phyloP scores from a whole-genome alignment of 2,888 invertebrate species.

The Caenorhabditis afra region DNA sequence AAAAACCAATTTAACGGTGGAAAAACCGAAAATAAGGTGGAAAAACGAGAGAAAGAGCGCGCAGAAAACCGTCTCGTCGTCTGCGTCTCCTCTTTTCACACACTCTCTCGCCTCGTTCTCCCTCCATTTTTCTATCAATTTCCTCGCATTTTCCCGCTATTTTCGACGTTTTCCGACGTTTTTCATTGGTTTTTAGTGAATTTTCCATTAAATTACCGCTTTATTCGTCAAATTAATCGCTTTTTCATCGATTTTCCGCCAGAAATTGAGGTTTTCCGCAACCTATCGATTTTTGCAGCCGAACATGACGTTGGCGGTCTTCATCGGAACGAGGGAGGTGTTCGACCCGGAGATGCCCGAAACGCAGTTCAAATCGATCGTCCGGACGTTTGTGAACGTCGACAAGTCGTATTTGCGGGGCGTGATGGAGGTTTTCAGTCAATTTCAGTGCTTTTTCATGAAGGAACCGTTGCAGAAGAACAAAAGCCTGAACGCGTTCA shows the following conservation, averaged over 20 bases:
- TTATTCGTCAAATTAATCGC: no score
- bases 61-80: no score
- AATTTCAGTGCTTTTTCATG: neutral
- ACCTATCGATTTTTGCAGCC: neutral
- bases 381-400: neutral
- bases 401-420: neutral
- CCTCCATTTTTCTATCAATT: neutral
- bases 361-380: neutral
- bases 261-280: neutral
- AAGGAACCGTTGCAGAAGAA: constrained; percentile 37
- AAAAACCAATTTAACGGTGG: no score
- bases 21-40: no score
- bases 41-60: no score
- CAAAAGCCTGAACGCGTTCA: neutral
- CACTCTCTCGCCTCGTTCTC: neutral
- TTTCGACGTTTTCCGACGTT: neutral
- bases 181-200: neutral
- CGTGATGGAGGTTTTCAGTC: no score
- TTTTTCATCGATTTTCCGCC: no score
- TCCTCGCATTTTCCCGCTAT: neutral
- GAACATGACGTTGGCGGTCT: neutral
- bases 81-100: no score
- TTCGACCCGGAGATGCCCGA: neutral
- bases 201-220: no score
- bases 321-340: neutral